Conservation (phyloP, 1,140 invertebrate species). For the Achroia grisella region DNA sequence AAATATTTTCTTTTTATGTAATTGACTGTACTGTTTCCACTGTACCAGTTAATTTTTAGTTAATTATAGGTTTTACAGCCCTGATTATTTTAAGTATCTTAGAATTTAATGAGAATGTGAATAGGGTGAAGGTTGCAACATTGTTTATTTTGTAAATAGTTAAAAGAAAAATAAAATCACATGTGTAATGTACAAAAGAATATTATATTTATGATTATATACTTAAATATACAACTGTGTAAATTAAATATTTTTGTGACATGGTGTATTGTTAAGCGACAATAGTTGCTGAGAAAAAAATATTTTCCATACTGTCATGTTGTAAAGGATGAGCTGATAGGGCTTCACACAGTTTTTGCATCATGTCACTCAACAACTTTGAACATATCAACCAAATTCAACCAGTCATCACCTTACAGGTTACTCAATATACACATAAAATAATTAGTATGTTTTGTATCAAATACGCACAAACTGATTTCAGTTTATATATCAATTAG, state of each 20-base stretch:
- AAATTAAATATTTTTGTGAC: conserved; percentile 67
- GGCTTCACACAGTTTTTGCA: conserved; percentile 64
- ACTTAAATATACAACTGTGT: conserved; percentile 43
- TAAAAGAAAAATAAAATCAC: conserved; percentile 39
- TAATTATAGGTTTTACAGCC: conserved; percentile 48
- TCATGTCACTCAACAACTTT: conserved; percentile 47
- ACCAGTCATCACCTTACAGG: conserved; percentile 18
- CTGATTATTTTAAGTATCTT: conserved; percentile 34
- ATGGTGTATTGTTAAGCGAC: conserved; percentile 56
- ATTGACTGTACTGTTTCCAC: too few species aligned
- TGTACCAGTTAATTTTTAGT: conserved; percentile 21
- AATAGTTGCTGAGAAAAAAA: conserved; percentile 30
- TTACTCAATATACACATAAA: conserved; percentile 20
- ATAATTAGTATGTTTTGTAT: conserved; percentile 14
- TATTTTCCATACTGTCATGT: conserved; percentile 45
- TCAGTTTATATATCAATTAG: too few species aligned
- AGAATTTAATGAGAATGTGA: conserved; percentile 33
- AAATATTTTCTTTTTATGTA: too few species aligned
- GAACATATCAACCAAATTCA: conserved; percentile 50
- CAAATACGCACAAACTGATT: conserved; percentile 33
- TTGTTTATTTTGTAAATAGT: conserved; percentile 64
- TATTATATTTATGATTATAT: conserved; percentile 56
- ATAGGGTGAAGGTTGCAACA: conserved; percentile 41
- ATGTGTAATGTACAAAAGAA: conserved; percentile 65
- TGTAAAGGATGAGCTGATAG: conserved; percentile 23